Evolutionary conservation across 2,113 vertebrate genomes (phyloP).

Genomic region (Casuarius casuarius): DNA sequence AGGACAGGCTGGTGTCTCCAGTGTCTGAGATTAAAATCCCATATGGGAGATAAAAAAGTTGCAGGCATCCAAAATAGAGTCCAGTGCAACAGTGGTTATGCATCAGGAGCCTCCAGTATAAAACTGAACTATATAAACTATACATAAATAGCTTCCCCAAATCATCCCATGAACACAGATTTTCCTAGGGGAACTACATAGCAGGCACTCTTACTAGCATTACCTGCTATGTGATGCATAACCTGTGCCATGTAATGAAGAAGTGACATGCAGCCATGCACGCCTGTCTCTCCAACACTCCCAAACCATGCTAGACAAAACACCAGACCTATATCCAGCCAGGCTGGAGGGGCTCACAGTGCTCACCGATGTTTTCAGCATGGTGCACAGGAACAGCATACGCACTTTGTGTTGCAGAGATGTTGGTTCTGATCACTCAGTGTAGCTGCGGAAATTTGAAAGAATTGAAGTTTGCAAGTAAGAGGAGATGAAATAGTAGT

Average conservation of each 20-base stretch:
- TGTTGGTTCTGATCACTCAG: background rate
- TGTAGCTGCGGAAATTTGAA: conserved; percentile 8
- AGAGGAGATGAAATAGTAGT: conserved; percentile 12
- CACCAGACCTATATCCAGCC: background rate
- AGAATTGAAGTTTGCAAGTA: background rate
- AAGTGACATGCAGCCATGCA: background rate
- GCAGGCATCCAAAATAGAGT: background rate
- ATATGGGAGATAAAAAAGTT: background rate
- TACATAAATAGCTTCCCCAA: background rate
- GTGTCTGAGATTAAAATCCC: background rate
- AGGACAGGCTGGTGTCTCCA: background rate
- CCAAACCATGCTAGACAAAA: background rate
- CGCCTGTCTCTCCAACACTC: background rate
- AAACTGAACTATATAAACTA: background rate
- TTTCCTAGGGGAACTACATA: background rate
- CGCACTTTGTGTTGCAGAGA: background rate
- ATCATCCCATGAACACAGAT: background rate
- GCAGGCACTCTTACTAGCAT: background rate
- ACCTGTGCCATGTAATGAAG: background rate
- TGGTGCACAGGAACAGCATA: background rate
- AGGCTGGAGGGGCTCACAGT: background rate
- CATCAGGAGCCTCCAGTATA: background rate
- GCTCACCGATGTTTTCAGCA: background rate
- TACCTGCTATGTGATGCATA: background rate
- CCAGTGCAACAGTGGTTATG: background rate